Percentiles rank a stretch among this genome's conserved stretches.
These are phyloP conservation scores for Magallana gigas DNA, from an alignment of 1,140 invertebrate species.

Conservation along the genomic window DNA sequence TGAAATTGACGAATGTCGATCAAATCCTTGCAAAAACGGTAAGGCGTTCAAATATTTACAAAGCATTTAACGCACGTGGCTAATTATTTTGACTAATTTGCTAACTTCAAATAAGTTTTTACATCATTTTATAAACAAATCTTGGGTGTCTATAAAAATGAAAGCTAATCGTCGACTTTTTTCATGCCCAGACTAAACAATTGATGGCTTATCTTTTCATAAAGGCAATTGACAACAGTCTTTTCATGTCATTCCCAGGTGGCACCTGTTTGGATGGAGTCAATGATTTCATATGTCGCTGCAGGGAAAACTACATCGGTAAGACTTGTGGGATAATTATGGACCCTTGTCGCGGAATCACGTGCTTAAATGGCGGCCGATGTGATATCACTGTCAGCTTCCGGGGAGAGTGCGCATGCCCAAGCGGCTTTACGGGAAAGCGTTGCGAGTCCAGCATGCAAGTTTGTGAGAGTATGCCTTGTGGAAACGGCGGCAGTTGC, in stretches of 20 bases:
- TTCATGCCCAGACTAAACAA: constrained; percentile 13
- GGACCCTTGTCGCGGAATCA: constrained; percentile 59
- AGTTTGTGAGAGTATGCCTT: constrained; percentile 47
- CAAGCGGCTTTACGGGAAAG: constrained; percentile 57
- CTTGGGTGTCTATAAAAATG: constrained; percentile 21
- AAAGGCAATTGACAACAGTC: background rate
- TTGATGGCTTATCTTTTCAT: background rate
- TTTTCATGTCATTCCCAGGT: constrained; percentile 49
- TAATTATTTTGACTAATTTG: constrained; percentile 6
- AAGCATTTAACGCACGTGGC: background rate
- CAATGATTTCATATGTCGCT: constrained; percentile 62
- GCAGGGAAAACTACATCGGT: constrained; percentile 63
- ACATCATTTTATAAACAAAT: constrained; percentile 27
- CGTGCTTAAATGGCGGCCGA: constrained; percentile 60
- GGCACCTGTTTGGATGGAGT: constrained; percentile 60
- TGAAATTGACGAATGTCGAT: constrained; percentile 33
- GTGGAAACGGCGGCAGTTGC: constrained; percentile 53
- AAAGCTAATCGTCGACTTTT: background rate
- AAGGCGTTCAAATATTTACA: background rate
- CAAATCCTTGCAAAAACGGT: constrained; percentile 34
- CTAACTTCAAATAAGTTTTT: background rate
- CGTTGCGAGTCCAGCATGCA: constrained; percentile 56
- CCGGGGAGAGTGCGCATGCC: constrained; percentile 55
- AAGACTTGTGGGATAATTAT: constrained; percentile 61
- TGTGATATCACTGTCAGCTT: constrained; percentile 51